Evolutionary conservation across 2,113 vertebrate species (phyloP).

Genomic region (Chunga burmeisteri): DNA sequence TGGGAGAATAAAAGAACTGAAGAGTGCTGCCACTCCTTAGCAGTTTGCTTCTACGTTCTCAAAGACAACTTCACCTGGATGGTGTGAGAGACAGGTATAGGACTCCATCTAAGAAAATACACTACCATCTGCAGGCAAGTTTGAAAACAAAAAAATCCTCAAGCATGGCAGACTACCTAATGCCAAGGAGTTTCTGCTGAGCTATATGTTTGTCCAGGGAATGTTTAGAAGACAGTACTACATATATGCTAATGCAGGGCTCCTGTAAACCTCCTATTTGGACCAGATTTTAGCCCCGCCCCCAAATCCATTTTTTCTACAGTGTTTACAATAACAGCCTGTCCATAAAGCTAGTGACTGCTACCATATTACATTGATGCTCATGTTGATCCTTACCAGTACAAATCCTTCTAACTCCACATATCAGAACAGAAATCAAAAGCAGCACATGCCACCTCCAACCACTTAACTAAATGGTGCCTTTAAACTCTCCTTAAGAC

Average conservation of each 20-base stretch:
- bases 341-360: slow-evolving; percentile 1
- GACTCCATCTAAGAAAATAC: neutral
- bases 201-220: neutral
- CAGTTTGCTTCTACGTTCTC: neutral
- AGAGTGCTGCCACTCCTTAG: neutral
- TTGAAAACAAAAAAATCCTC: neutral
- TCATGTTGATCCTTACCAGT: neutral
- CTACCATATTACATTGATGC: neutral
- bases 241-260: neutral
- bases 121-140: neutral
- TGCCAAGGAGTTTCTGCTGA: neutral
- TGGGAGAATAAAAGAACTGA: slow-evolving; percentile 9
- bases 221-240: neutral
- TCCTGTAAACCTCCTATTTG: neutral
- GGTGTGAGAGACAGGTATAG: neutral
- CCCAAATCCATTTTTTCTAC: fast-evolving
- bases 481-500: slow-evolving; percentile 30
- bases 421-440: neutral
- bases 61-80: neutral
- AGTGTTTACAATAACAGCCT: neutral
- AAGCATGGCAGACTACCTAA: neutral
- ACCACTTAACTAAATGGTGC: slow-evolving; percentile 2
- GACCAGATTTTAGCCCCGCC: neutral
- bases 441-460: neutral
- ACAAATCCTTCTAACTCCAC: neutral